Evolutionary conservation across 2,113 vertebrate species (phyloP).

Genomic region (Clarias batrachus): DNA sequence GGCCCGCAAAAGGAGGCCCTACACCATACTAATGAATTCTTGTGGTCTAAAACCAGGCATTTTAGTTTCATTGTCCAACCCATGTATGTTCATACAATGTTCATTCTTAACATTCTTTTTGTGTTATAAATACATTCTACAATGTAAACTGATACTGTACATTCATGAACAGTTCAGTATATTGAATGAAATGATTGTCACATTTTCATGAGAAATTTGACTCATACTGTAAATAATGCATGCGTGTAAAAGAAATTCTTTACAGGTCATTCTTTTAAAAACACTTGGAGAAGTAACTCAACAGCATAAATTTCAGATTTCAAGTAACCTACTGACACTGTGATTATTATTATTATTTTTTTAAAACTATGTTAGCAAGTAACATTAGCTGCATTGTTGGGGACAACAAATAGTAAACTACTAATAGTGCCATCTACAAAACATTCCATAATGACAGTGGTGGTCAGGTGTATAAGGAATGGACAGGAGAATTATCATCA

Average conservation of each 20-base stretch:
- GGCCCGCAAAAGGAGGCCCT: too few species aligned
- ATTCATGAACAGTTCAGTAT: background rate
- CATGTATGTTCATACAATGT: background rate
- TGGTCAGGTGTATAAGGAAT: too few species aligned
- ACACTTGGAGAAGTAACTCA: background rate
- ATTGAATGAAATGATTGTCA: background rate
- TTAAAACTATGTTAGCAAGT: background rate
- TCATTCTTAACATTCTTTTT: background rate
- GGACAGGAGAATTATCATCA: too few species aligned
- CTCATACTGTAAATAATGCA: conserved; percentile 28
- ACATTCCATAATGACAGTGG: too few species aligned
- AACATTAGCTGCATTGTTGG: background rate
- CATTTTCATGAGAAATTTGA: background rate
- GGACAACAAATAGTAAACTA: background rate
- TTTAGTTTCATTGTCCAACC: background rate
- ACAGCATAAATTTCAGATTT: background rate
- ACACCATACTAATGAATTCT: too few species aligned
- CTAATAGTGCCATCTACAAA: too few species aligned
- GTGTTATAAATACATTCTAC: conserved; percentile 2
- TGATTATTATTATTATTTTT: too few species aligned
- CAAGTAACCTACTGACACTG: background rate
- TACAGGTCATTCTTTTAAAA: background rate
- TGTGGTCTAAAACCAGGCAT: background rate
- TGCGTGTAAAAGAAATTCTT: conserved; percentile 3
- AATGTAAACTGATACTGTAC: background rate